Percentiles rank a stretch among this genome's conserved stretches.
These are phyloP conservation scores for Plutomurus gul DNA, from an alignment of 1,140 invertebrate species.

Conservation along the genomic window DNA sequence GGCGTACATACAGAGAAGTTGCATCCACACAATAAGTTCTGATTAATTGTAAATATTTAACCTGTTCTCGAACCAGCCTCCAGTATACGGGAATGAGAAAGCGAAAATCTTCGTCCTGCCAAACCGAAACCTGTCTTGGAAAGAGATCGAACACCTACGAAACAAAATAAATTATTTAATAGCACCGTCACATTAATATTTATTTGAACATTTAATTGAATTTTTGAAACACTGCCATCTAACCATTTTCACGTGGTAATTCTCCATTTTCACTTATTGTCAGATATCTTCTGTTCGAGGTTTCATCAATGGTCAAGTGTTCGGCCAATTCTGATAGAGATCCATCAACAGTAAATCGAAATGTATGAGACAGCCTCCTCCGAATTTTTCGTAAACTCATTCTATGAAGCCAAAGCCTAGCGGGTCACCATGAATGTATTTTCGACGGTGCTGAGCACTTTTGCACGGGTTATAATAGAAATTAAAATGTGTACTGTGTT, in stretches of 20 bases:
- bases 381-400: constrained; percentile 61
- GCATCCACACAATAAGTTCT: background rate
- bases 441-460: no score
- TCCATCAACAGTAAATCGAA: constrained; percentile 59
- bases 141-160: constrained; percentile 51
- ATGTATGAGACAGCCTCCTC: constrained; percentile 61
- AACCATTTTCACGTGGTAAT: constrained; percentile 59
- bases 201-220: background rate
- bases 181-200: background rate
- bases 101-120: constrained; percentile 55
- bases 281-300: constrained; percentile 40
- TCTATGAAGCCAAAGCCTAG: background rate
- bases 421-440: background rate
- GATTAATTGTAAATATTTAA: constrained; percentile 41
- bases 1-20: no score
- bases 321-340: constrained; percentile 61
- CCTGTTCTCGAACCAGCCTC: constrained; percentile 55
- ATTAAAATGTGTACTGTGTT: background rate
- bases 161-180: background rate
- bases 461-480: no score
- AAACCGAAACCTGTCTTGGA: constrained; percentile 55
- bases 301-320: constrained; percentile 61
- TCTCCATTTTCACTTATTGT: constrained; percentile 55
- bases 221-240: background rate
- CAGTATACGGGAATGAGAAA: constrained; percentile 57